These are phyloP conservation scores for Pseudochirops corinnae DNA, from an alignment of 2,797 vertebrate species.

Conservation along the genomic window DNA sequence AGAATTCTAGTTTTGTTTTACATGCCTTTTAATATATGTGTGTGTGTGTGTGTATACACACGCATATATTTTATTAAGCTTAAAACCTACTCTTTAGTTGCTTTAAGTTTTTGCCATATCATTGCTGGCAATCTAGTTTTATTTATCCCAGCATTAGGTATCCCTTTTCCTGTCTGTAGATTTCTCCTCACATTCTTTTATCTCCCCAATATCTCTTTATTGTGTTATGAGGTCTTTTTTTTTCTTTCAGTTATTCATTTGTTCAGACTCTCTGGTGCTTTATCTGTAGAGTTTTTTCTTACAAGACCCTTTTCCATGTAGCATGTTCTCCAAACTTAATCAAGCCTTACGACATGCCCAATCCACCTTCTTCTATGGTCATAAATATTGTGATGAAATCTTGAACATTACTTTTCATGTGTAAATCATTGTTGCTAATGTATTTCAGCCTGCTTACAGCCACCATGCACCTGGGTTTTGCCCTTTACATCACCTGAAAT, in stretches of 20 bases:
- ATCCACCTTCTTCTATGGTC: neutral
- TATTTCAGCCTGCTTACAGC: neutral
- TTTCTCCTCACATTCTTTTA: neutral
- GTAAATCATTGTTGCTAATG: neutral
- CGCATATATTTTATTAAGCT: neutral
- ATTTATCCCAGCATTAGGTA: neutral
- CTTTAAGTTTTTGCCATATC: neutral
- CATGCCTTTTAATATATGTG: neutral
- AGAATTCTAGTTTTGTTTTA: neutral
- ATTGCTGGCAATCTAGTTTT: neutral
- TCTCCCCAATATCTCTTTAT: neutral
- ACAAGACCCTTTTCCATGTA: neutral
- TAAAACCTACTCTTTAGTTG: neutral
- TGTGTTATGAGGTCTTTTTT: neutral
- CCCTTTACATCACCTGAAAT: neutral
- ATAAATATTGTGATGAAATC: neutral
- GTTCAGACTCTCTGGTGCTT: neutral
- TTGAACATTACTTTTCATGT: neutral
- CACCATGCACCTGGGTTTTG: neutral
- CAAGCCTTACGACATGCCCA: neutral
- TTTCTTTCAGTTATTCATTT: neutral
- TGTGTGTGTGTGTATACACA: no score
- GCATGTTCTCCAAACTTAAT: neutral
- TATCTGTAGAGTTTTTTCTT: neutral
- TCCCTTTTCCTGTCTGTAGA: neutral